Evolutionary conservation across 2,797 vertebrate genomes (phyloP).

Genomic region (Glossophaga mutica): DNA sequence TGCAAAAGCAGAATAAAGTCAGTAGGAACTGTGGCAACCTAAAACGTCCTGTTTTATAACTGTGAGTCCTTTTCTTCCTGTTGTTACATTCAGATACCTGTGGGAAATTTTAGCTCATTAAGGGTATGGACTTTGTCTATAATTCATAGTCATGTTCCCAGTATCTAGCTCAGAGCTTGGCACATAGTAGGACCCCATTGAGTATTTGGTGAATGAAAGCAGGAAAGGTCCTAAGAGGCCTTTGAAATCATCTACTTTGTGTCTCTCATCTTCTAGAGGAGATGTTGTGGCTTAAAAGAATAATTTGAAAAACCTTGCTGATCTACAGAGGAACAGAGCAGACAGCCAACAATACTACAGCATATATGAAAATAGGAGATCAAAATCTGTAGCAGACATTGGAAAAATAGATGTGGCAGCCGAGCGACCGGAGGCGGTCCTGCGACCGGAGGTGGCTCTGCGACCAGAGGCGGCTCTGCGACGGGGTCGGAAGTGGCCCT

Average conservation of each 20-base stretch:
- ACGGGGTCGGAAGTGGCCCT: no score
- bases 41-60: neutral
- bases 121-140: neutral
- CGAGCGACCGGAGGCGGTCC: no score
- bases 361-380: no score
- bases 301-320: no score
- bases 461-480: no score
- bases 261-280: neutral
- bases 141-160: neutral
- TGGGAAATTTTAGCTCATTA: neutral
- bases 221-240: neutral
- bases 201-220: neutral
- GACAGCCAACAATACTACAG: no score
- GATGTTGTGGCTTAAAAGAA: neutral
- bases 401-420: no score
- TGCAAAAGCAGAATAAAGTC: neutral
- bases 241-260: neutral
- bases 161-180: neutral
- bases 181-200: neutral
- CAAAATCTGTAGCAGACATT: no score
- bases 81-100: neutral
- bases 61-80: neutral
- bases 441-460: no score
- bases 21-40: neutral
- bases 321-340: no score